Evolutionary conservation across 2,888 invertebrate genomes (phyloP), one percentile per base, ranked within the genome.

Genomic region (Gnatocerus cornutus): DNA sequence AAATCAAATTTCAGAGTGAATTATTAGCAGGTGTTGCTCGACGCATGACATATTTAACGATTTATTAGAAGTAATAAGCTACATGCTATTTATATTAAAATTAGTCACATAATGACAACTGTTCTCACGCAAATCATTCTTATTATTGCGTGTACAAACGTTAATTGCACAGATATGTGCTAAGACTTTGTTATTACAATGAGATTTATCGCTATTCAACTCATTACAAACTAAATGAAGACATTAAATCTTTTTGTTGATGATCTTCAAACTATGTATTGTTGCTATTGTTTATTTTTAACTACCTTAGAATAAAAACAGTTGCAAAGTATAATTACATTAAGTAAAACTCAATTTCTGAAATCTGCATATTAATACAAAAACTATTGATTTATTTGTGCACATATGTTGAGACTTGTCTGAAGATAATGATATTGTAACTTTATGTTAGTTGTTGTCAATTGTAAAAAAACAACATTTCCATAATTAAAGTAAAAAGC

Each of bases 111-210:
- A 37, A 39, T 16, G 33, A 55, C 39, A 37, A 39, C 27, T 30
- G 30, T 37, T 55, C 41, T 56, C 56, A 56, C 56, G 56, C 41
- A 56, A 56, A 41, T 56, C 21, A 56, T 21, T 41, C 3, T 12
- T 12, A 41, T 41, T n/a, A 41, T 41, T 41, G 41, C 41, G 13
- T 13, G 13, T n/a, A 41, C 12, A 41, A 41, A 13, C 41, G 41
- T 13, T 41, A 41, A 12, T 41, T 41, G 41, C 10, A 41, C n/a
- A 12, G n/a, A 13, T 41, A 41, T 10, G 41, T 12, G 12, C 13
- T 12, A 2, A n/a, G 7, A 10, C 13, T 41, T 41, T 41, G 10
- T 41, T 13, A 13, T 33, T 33, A 41, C 3, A 12, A 41, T 41
- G n/a, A 41, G 4, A 41, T 41, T 41, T 41, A 41, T 41, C 10